A percentile compares a stretch with the other conserved stretches of the same genome.
phyloP scores from a whole-genome alignment of 2,797 vertebrate genomes.

The Choloepus didactylus region DNA sequence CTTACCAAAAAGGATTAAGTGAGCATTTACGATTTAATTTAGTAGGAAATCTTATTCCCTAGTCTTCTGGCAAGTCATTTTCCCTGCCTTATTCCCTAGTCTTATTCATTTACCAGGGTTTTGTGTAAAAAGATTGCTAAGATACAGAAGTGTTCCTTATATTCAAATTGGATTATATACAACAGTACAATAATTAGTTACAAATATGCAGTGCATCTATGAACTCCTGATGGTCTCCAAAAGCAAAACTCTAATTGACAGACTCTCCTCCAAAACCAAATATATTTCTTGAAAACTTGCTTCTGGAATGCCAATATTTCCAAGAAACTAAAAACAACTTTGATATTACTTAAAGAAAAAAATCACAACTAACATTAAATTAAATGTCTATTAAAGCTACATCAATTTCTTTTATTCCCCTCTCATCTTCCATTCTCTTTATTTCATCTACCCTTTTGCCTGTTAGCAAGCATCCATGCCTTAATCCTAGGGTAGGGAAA shows the following conservation, averaged over 20 bases:
- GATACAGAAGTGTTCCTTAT: background rate
- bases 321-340: background rate
- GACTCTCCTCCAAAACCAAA: background rate
- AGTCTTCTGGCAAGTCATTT: background rate
- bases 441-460: background rate
- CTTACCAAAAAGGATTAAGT: background rate
- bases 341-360: background rate
- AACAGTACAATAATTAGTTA: background rate
- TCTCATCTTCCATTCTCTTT: background rate
- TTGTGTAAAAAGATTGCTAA: background rate
- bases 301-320: conserved; percentile 33
- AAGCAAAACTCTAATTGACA: conserved; percentile 2
- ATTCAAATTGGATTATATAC: background rate
- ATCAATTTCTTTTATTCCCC: background rate
- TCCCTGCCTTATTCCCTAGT: background rate
- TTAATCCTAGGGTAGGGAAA: background rate
- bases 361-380: background rate
- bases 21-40: background rate
- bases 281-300: background rate
- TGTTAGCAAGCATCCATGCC: background rate
- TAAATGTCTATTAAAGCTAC: background rate
- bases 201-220: background rate
- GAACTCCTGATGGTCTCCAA: background rate
- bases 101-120: background rate
- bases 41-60: background rate